These are phyloP conservation scores for Rhea americana DNA, from an alignment of 2,113 vertebrate species.

Conservation along the genomic window DNA sequence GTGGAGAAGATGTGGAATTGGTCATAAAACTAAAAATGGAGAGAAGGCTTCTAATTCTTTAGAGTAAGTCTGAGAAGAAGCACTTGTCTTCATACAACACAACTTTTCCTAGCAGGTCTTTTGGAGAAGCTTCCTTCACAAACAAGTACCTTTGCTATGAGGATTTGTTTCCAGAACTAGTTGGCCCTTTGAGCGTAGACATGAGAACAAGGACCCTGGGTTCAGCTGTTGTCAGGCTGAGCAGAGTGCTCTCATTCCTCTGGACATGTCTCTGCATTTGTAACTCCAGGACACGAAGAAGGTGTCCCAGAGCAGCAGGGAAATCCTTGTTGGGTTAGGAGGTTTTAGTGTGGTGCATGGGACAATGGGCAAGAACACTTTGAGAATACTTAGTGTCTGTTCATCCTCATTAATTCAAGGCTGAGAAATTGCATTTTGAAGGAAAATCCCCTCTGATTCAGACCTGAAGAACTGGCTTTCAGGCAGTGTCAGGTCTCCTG, in stretches of 20 bases:
- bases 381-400: not conserved
- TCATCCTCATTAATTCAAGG: not conserved
- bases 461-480: not conserved
- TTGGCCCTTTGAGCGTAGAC: not conserved
- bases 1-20: not conserved
- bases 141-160: not conserved
- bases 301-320: not conserved
- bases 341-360: not conserved
- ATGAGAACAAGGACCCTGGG: not conserved
- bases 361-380: not conserved
- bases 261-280: not conserved
- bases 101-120: not conserved
- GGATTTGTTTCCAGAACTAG: not conserved
- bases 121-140: not conserved
- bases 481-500: not conserved
- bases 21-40: not conserved
- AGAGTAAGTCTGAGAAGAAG: not conserved
- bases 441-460: too few relatives aligned
- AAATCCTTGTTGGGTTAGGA: not conserved
- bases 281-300: not conserved
- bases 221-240: not conserved
- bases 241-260: not conserved
- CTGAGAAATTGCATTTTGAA: not conserved
- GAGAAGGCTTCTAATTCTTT: not conserved
- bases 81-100: not conserved